Conservation (phyloP, 2,797 vertebrate species). For the Macroramphosus scolopax region DNA sequence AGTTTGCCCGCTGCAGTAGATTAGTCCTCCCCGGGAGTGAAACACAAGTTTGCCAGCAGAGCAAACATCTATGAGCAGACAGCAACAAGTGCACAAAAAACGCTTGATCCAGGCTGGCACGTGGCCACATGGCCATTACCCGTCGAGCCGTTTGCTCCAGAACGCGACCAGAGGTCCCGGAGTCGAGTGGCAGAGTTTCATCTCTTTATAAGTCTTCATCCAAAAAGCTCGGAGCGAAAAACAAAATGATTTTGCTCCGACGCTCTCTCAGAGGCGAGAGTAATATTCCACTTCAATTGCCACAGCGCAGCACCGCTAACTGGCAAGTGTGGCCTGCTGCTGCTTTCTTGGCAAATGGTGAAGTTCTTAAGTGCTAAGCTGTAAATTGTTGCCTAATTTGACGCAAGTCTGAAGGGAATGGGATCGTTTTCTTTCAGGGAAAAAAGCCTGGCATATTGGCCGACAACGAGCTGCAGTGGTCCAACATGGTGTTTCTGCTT, state of each 20-base stretch:
- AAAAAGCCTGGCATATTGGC: conserved; percentile 75
- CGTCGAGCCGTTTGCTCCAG: too few relatives aligned
- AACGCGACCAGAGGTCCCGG: too few relatives aligned
- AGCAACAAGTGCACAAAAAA: conserved; percentile 63
- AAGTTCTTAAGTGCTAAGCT: conserved; percentile 80
- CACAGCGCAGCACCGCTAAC: conserved; percentile 48
- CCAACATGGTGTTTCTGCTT: conserved; percentile 73
- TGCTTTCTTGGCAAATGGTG: conserved; percentile 77
- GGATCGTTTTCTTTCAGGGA: conserved; percentile 74
- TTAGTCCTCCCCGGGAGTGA: conserved; percentile 59
- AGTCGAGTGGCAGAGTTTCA: conserved; percentile 61
- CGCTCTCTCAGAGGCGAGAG: conserved; percentile 51
- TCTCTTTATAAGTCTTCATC: conserved; percentile 60
- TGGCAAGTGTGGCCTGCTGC: conserved; percentile 58
- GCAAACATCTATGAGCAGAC: conserved; percentile 74
- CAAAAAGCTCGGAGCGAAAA: conserved; percentile 62
- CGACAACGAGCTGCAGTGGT: conserved; percentile 75
- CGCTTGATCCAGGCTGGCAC: conserved; percentile 54
- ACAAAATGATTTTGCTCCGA: conserved; percentile 45
- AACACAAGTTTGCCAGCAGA: conserved; percentile 62
- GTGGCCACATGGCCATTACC: conserved; percentile 67
- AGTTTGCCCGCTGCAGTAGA: conserved; percentile 63
- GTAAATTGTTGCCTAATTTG: conserved; percentile 84
- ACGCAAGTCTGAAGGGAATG: conserved; percentile 76
- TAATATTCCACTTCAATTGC: conserved; percentile 64